phyloP scores from a whole-genome alignment of 2,797 vertebrate genomes.

The Tangara arthus region DNA sequence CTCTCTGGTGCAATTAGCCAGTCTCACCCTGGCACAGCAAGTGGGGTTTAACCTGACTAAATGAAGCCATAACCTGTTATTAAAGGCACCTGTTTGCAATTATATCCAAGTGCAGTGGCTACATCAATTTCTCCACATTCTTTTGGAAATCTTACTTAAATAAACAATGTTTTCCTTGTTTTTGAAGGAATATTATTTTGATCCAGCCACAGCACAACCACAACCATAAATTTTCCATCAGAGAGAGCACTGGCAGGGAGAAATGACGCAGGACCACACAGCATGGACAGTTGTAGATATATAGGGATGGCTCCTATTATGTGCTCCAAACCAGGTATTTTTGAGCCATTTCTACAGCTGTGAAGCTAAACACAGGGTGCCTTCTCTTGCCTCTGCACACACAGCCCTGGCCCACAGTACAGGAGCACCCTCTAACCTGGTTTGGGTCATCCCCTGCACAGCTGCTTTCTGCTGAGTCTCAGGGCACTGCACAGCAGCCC shows the following conservation, averaged over 20 bases:
- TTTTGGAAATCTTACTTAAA: neutral
- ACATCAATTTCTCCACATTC: neutral
- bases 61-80: neutral
- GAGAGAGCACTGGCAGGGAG: neutral
- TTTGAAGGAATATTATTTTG: neutral
- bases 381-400: neutral
- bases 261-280: neutral
- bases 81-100: neutral
- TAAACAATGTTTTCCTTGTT: neutral
- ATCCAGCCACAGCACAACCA: neutral
- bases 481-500: neutral
- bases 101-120: neutral
- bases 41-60: neutral
- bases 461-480: neutral
- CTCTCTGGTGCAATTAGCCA: neutral
- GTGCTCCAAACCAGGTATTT: neutral
- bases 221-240: neutral
- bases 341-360: neutral
- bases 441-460: accelerated
- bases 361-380: neutral
- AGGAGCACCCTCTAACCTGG: neutral
- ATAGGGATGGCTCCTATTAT: neutral
- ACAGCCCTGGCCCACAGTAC: accelerated
- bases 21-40: neutral
- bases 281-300: neutral